Evolutionary conservation across 1,140 invertebrate genomes (phyloP), one percentile per base, ranked within the genome.

Genomic region (Papilio helenus): DNA sequence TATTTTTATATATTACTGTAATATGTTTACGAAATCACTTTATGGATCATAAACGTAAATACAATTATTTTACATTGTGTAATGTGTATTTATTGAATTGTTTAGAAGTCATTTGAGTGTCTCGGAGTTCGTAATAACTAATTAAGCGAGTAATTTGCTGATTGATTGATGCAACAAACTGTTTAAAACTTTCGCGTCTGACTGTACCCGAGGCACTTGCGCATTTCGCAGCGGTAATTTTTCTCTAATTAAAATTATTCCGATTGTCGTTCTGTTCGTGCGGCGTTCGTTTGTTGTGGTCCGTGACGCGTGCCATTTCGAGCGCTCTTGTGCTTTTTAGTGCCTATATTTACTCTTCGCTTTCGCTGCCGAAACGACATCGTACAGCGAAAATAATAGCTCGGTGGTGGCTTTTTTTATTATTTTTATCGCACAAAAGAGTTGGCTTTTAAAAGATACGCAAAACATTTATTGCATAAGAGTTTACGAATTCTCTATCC

Each of bases 171-270:
- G 42, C n/a, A 74, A 74, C 39, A 20, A 46, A 44, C 44, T 29
- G n/a, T n/a, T 26, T 20, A 12, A 44, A 73, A 79, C 55, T 80
- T 81, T 76, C 78, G 80, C 73, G 85, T 79, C 87, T 84, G 83
- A 86, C 90, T 81, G 65, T 90, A 84, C 85, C 72, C 46, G 81
- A 79, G 81, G 80, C 77, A 83, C 86, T 86, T 93, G 90, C 86
- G 88, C 90, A 92, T 88, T 92, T 90, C 82, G 85, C 87, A 65
- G 85, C 89, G 85, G 91, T 87, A 90, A 92, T 94, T 93, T 94
- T 94, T 93, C 90, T 93, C 91, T 93, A 94, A 93, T 94, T 94
- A 93, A 94, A 94, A 92, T 91, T 91, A 93, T 93, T 89, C 85
- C 90, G 90, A 94, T 93, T 94, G 93, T 94, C 90, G 90, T 92